phyloP scores from a whole-genome alignment of 2,797 vertebrate species.

The Melanotaenia maccullochi region DNA sequence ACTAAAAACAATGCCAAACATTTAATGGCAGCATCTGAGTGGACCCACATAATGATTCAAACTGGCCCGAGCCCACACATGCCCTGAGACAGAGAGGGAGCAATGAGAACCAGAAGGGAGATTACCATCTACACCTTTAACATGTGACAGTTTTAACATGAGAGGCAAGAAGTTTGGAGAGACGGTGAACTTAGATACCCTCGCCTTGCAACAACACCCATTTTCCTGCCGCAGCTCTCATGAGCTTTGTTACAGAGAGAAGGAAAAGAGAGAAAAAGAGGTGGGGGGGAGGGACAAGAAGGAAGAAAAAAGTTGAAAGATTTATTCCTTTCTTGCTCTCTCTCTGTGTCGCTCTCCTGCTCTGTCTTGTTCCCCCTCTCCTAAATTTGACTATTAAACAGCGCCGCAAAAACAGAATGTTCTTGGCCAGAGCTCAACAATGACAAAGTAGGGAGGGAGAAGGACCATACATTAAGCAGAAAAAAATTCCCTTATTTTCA shows the following conservation, averaged over 20 bases:
- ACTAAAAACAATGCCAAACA: neutral
- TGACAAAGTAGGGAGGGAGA: constrained; percentile 78
- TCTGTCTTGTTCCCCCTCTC: constrained; percentile 66
- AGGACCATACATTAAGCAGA: constrained; percentile 76
- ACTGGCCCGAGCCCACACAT: constrained; percentile 47
- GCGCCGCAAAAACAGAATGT: constrained; percentile 84
- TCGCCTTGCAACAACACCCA: constrained; percentile 64
- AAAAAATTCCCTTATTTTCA: constrained; percentile 45
- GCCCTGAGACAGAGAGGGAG: constrained; percentile 17
- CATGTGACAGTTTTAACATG: constrained; percentile 39
- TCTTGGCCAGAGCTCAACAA: constrained; percentile 84
- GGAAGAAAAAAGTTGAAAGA: constrained; percentile 60
- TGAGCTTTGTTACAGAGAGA: constrained; percentile 60
- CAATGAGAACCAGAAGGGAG: constrained; percentile 61
- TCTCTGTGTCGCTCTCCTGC: constrained; percentile 60
- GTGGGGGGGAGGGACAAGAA: constrained; percentile 7
- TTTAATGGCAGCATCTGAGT: constrained; percentile 24
- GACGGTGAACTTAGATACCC: constrained; percentile 80
- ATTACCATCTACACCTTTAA: constrained; percentile 65
- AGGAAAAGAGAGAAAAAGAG: constrained; percentile 28
- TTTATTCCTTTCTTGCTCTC: constrained; percentile 76
- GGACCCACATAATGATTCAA: constrained; percentile 42
- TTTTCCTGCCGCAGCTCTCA: constrained; percentile 67
- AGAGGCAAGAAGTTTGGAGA: constrained; percentile 47
- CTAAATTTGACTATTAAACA: constrained; percentile 84